phyloP scores from a whole-genome alignment of 1,140 invertebrate genomes.

The Trichogramma pretiosum region DNA sequence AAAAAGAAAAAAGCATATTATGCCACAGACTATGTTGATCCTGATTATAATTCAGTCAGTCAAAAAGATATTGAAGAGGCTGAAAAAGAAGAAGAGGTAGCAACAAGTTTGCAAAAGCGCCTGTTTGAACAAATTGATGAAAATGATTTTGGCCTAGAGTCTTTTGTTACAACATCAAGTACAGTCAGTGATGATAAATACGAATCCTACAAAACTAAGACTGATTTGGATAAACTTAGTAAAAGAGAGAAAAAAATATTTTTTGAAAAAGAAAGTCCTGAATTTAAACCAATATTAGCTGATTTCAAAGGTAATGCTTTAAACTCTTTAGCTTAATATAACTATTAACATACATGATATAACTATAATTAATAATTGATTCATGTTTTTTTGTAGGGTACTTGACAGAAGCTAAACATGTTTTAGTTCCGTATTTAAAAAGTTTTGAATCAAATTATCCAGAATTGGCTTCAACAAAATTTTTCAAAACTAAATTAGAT shows the following conservation, averaged over 20 bases:
- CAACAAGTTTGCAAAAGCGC: slow-evolving; percentile 68
- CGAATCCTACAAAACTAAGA: slow-evolving; percentile 53
- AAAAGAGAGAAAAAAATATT: slow-evolving; percentile 66
- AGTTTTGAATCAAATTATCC: slow-evolving; percentile 51
- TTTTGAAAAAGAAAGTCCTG: slow-evolving; percentile 75
- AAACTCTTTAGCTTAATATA: background rate
- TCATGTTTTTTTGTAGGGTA: slow-evolving; percentile 39
- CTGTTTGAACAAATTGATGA: slow-evolving; percentile 71
- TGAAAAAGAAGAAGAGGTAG: slow-evolving; percentile 77
- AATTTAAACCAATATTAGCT: slow-evolving; percentile 64
- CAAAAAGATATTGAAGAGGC: slow-evolving; percentile 64
- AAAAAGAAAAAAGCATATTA: slow-evolving; percentile 70
- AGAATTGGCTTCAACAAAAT: slow-evolving; percentile 52
- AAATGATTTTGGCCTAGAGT: slow-evolving; percentile 68
- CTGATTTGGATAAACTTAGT: slow-evolving; percentile 65
- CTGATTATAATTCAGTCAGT: slow-evolving; percentile 61
- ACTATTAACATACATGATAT: background rate
- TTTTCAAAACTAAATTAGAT: slow-evolving; percentile 62
- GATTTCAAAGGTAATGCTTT: slow-evolving; percentile 63
- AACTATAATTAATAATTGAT: background rate
- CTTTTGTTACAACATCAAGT: slow-evolving; percentile 40
- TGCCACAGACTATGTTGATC: slow-evolving; percentile 79
- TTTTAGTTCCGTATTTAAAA: slow-evolving; percentile 57
- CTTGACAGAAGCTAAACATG: slow-evolving; percentile 53
- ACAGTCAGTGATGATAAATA: slow-evolving; percentile 30